These are phyloP conservation scores for Brachionus paranguensis DNA, from an alignment of 1,140 invertebrate species.

Conservation along the genomic window DNA sequence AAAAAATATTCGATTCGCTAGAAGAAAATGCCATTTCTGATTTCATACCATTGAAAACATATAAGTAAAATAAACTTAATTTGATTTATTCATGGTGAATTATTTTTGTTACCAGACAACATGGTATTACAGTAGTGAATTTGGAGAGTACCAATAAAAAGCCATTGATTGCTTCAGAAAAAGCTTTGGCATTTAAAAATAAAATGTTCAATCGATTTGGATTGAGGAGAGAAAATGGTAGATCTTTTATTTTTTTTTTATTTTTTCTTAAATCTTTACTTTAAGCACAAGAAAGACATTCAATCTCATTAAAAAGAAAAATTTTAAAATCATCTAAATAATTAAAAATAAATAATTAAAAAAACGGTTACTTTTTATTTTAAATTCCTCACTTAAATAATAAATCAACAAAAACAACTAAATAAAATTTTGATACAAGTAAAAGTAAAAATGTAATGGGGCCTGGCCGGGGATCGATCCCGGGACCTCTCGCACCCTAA, in stretches of 20 bases:
- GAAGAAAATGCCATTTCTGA: background rate
- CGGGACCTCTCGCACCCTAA: conserved; percentile 38
- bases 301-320: background rate
- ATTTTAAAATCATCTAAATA: conserved; percentile 10
- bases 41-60: conserved; percentile 11
- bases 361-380: background rate
- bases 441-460: background rate
- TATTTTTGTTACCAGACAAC: background rate
- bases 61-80: background rate
- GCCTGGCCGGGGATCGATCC: conserved; percentile 38
- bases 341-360: background rate
- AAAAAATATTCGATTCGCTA: background rate
- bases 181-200: conserved; percentile 14
- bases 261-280: background rate
- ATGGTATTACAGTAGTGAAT: conserved; percentile 15
- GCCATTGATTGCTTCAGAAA: conserved; percentile 22
- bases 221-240: background rate
- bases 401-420: background rate
- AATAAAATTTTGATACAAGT: no score
- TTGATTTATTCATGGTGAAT: background rate
- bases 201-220: background rate
- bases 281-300: background rate
- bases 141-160: conserved; percentile 24
- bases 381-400: background rate
- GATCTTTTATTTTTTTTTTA: background rate